phyloP scores from a whole-genome alignment of 2,113 vertebrate genomes.

The Saimiri boliviensis region DNA sequence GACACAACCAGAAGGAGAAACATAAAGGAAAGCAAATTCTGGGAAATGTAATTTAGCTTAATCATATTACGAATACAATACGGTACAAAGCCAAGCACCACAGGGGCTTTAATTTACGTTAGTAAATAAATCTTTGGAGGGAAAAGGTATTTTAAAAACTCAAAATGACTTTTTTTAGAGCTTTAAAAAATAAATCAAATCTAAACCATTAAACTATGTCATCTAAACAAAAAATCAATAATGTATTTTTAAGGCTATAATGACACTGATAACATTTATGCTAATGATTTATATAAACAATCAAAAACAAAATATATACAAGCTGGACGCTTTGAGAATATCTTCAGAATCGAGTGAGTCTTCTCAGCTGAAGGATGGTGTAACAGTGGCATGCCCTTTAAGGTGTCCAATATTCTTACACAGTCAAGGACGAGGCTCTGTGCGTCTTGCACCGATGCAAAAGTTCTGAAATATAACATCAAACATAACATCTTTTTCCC shows the following conservation, averaged over 20 bases:
- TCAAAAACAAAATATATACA: background rate
- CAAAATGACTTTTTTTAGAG: background rate
- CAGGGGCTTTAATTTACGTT: background rate
- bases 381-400: background rate
- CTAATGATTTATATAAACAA: background rate
- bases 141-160: too few species aligned
- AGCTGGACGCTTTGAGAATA: background rate
- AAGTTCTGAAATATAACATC: background rate
- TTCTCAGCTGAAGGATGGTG: background rate
- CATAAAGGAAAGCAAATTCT: background rate
- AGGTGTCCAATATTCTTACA: background rate
- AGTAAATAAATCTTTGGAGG: background rate
- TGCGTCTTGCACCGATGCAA: background rate
- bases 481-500: background rate
- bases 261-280: background rate
- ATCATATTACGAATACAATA: background rate
- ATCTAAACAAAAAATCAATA: background rate
- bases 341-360: background rate
- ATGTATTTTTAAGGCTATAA: background rate
- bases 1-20: background rate
- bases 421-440: background rate
- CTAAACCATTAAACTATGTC: background rate
- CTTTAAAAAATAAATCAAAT: background rate
- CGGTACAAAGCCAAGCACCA: background rate
- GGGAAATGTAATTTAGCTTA: background rate